Evolutionary conservation across 2,888 invertebrate species (phyloP), one percentile per base, ranked within the genome.

Genomic region (Monoplex corrugatus): DNA sequence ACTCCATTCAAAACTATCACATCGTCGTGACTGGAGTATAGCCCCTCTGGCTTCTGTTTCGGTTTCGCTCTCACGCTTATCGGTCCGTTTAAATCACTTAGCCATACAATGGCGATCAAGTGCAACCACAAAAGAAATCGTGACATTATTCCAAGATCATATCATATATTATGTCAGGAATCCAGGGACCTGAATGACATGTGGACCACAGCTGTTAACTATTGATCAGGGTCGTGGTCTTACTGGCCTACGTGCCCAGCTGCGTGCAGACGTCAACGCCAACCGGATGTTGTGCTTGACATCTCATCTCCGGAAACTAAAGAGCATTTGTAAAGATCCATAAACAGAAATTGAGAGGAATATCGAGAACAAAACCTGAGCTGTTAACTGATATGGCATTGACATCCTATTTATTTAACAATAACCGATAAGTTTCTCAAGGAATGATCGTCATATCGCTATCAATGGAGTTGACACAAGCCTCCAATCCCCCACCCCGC

Each of bases 1-100:
- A 90, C 35, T n/a, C 89, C 84, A 63, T 92, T 91, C 50, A 94
- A 86, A 43, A 93, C 87, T 28, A 93, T 87, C 32, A 94, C 94
- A 90, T 92, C 92, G 89, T 93, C 93, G 1, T 88, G 85, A 28
- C 32, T 68, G 0, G 89, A 86, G 87, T 91, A 86, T 35, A 92
- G 83, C 13, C 91, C 91, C 80, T 88, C 83, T 63, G 87, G 84
- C 43, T 89, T 57, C 43, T 89, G 43, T 28, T 8, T n/a, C 6
- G 84, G 35, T 32, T 50, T 84, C 84, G 50, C 32, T 23, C 23
- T 82, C 2, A 82, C 84, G 6, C 68, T 68, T 6, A n/a, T 28
- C n/a, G n/a, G n/a, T n/a, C 40, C 8, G 38, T 40, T n/a, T 0
- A 43, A 5, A 28, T 5, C 44, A 13, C 44, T 23, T 1, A 57